A percentile compares a stretch with the other conserved stretches of the same genome.
phyloP scores from a whole-genome alignment of 1,140 invertebrate genomes.

The Patella vulgata region DNA sequence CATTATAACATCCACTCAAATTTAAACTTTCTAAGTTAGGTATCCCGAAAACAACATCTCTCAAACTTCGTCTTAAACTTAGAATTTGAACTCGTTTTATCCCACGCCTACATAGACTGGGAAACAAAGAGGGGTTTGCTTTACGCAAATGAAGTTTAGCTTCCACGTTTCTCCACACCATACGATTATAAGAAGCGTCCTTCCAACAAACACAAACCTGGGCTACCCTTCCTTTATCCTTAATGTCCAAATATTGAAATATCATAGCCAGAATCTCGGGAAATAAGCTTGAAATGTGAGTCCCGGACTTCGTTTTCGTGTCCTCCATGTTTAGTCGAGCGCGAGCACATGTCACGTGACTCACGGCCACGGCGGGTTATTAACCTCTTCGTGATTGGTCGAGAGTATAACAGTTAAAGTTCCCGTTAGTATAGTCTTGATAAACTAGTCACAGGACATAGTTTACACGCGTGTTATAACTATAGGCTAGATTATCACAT shows the following conservation, averaged over 20 bases:
- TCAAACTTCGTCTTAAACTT: slow-evolving; percentile 82
- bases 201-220: slow-evolving; percentile 91
- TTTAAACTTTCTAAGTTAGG: slow-evolving; percentile 88
- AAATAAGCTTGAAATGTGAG: slow-evolving; percentile 86
- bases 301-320: slow-evolving; percentile 25
- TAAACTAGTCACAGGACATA: too few species aligned
- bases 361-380: slow-evolving; percentile 14
- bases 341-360: slow-evolving; percentile 43
- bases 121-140: slow-evolving; percentile 84
- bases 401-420: background rate
- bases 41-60: slow-evolving; percentile 86
- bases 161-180: slow-evolving; percentile 92
- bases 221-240: slow-evolving; percentile 87
- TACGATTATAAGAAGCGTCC: slow-evolving; percentile 86
- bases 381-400: slow-evolving; percentile 7
- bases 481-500: too few species aligned
- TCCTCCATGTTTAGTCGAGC: slow-evolving; percentile 46
- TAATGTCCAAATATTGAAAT: slow-evolving; percentile 87
- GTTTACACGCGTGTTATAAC: too few species aligned
- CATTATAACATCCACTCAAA: slow-evolving; percentile 91
- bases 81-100: slow-evolving; percentile 90
- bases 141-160: slow-evolving; percentile 88
- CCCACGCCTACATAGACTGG: slow-evolving; percentile 85
- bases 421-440: too few species aligned
- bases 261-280: slow-evolving; percentile 92